phyloP scores from a whole-genome alignment of 2,888 invertebrate genomes.

The Teleogryllus oceanicus region DNA sequence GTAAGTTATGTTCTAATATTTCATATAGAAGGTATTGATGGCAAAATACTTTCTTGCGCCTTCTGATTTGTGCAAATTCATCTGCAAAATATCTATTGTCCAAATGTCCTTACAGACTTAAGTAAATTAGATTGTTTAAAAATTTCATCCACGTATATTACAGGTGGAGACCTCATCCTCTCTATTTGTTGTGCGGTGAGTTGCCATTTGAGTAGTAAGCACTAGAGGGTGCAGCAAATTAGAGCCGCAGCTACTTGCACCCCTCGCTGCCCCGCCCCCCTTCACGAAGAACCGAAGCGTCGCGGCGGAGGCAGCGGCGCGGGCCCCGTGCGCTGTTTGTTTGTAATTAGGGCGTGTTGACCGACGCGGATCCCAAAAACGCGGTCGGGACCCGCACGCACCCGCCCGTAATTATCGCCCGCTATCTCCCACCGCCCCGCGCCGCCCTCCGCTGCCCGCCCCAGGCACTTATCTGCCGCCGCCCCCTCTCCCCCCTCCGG shows the following conservation, averaged over 20 bases:
- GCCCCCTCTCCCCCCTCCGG: not conserved
- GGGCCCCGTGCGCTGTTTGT: slow-evolving; percentile 18
- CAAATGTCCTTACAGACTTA: no score
- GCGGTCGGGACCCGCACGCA: slow-evolving; percentile 4
- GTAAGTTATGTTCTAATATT: no score
- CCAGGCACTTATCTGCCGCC: slow-evolving; percentile 5
- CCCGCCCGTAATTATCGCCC: slow-evolving; percentile 2
- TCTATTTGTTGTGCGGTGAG: not conserved
- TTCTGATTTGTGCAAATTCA: no score
- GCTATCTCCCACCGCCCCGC: not conserved
- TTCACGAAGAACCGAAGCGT: not conserved
- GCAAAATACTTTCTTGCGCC: no score
- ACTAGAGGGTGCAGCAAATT: no score
- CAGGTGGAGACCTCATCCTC: no score
- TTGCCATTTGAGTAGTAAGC: not conserved
- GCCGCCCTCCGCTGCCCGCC: not conserved
- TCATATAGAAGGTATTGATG: no score
- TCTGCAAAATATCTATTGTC: no score
- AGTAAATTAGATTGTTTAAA: no score
- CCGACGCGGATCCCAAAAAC: not conserved
- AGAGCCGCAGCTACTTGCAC: no score
- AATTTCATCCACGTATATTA: no score
- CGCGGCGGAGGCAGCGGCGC: not conserved
- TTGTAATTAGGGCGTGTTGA: slow-evolving; percentile 4
- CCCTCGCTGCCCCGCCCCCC: not conserved